Evolutionary conservation across 1,140 invertebrate species (phyloP).

Genomic region (Camponotus floridanus): DNA sequence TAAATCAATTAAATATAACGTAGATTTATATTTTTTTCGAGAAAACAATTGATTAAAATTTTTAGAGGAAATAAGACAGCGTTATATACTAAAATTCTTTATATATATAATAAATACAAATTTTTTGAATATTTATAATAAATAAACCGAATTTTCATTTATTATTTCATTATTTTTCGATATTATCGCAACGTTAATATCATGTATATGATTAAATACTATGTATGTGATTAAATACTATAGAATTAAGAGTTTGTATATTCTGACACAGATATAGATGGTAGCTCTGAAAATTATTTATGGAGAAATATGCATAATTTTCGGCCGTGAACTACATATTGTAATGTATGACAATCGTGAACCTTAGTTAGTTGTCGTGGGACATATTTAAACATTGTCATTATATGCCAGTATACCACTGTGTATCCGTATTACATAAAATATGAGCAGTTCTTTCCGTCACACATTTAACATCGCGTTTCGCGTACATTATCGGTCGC

Average conservation of each 20-base stretch:
- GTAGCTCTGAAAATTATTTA: neutral
- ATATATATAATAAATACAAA: neutral
- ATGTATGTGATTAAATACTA: neutral
- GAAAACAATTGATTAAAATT: too few species aligned
- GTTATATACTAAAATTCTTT: too few species aligned
- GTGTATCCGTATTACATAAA: constrained; percentile 21
- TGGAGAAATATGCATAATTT: neutral
- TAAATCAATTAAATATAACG: too few species aligned
- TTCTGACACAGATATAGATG: neutral
- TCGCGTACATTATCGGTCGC: constrained; percentile 33
- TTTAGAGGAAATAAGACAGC: too few species aligned
- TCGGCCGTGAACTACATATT: neutral
- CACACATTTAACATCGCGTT: constrained; percentile 42
- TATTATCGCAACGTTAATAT: neutral
- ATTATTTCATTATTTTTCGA: neutral
- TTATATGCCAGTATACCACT: neutral
- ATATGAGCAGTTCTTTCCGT: constrained; percentile 42
- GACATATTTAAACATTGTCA: constrained; percentile 13
- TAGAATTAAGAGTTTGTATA: neutral
- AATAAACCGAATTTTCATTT: neutral
- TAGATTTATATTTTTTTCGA: too few species aligned
- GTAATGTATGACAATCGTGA: neutral
- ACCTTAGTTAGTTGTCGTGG: neutral
- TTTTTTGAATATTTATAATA: too few species aligned
- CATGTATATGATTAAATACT: too few species aligned